Evolutionary conservation across 2,113 vertebrate genomes (phyloP), one percentile per base, ranked within the genome.

Genomic region (Raja brachyura): DNA sequence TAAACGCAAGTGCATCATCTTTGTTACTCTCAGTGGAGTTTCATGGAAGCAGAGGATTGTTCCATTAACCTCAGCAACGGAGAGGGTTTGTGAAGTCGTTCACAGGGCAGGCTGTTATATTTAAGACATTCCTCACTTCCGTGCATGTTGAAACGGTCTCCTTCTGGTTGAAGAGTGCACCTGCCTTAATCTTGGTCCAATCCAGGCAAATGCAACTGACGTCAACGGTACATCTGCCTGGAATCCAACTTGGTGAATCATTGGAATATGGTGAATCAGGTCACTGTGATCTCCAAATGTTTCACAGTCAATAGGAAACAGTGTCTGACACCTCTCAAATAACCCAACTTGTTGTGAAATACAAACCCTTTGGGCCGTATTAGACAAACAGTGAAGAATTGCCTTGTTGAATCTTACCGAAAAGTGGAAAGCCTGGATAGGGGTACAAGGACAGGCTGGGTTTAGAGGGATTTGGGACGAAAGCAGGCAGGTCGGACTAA

Each of bases 161-260:
- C 18, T 90, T 90, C 20, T 90, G 11, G 66, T 70, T 70, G 68
- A 73, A 70, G 39, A 18, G 3, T 70, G n/a, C 25, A 66, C 33
- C 20, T 90, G 31, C 48, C 61, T 22, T 70, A 20, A 85, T 39
- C 33, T 70, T 7, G 10, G 78, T 22, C 70, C 63, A 70, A 70
- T 39, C 10, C 33, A 22, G 88, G 33, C 63, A 20, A 20, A 18
- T 39, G 0, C 13, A 11, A 39, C 78, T 81, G 78, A 39, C 5
- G 78, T 39, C 13, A 4, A 5, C 3, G 63, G 10, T 18, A 48
- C 10, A 63, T 25, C n/a, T 70, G n/a, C 66, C n/a, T 16, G 33
- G 33, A 28, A 59, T 61, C 81, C 54, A 86, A 86, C 54, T 28
- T 86, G 81, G 10, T 86, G 81, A 86, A 59, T 86, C 81, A 90